A percentile compares a stretch with the other conserved stretches of the same genome.
Evolutionary conservation across 2,888 invertebrate genomes (phyloP).

Genomic region (Hesperia comma): DNA sequence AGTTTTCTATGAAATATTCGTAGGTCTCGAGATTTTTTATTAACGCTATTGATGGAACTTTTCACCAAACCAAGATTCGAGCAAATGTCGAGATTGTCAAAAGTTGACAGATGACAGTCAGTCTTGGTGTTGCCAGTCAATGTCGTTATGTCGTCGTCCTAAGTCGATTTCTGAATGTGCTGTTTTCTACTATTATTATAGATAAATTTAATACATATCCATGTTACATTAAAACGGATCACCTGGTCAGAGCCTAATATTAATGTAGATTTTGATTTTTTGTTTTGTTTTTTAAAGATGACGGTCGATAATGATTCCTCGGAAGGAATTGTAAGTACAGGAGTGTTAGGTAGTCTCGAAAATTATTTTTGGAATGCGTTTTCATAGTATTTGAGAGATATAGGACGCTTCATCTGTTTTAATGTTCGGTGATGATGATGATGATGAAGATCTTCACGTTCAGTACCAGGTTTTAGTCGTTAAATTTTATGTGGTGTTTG

Average conservation of each 20-base stretch:
- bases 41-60: too few relatives aligned
- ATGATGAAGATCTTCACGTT: conserved; percentile 2
- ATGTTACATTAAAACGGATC: conserved; percentile 7
- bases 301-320: conserved; percentile 23
- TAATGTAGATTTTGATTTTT: conserved; percentile 31
- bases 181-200: conserved; percentile 4
- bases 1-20: not conserved
- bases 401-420: conserved; percentile 21
- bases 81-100: not conserved
- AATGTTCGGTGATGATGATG: conserved; percentile 25
- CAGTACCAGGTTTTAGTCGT: conserved; percentile 19
- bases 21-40: not conserved
- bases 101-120: not conserved
- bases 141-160: not conserved
- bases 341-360: conserved; percentile 34
- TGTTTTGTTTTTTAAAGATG: conserved; percentile 21
- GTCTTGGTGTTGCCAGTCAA: not conserved
- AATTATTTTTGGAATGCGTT: conserved; percentile 39
- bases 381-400: conserved; percentile 36
- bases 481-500: conserved; percentile 29
- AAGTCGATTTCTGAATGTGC: not conserved
- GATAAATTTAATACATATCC: conserved; percentile 11
- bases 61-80: not conserved
- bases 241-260: conserved; percentile 15
- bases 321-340: conserved; percentile 26